phyloP scores from a whole-genome alignment of 1,140 invertebrate species.

The Chironomus striatipennis region DNA sequence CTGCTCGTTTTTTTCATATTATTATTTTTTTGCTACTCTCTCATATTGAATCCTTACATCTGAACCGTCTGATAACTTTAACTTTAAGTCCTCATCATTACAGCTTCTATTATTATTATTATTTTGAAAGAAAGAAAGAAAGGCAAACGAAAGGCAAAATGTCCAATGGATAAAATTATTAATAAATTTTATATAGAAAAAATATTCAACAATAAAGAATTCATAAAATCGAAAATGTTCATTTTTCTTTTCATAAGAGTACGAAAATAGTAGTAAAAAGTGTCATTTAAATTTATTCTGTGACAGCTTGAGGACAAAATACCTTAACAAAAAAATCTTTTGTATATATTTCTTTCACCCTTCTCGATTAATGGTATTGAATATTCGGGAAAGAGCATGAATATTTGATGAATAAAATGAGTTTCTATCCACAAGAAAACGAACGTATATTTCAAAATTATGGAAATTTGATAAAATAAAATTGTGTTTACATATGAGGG shows the following conservation, averaged over 20 bases:
- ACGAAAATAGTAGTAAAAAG: neutral
- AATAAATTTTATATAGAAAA: neutral
- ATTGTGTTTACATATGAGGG: slow-evolving; percentile 12
- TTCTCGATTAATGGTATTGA: slow-evolving; percentile 13
- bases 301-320: slow-evolving; percentile 12
- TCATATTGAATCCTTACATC: neutral
- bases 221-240: neutral
- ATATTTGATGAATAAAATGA: slow-evolving; percentile 15
- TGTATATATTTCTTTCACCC: slow-evolving; percentile 1
- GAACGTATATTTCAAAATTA: slow-evolving; percentile 4
- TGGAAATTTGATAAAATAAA: slow-evolving; percentile 9
- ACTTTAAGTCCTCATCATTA: neutral
- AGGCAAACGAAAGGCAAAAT: neutral
- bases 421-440: neutral
- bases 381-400: slow-evolving; percentile 7
- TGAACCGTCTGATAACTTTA: neutral
- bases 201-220: neutral
- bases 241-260: neutral
- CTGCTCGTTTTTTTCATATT: neutral
- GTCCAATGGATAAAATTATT: slow-evolving; percentile 7
- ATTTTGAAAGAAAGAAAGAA: neutral
- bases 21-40: neutral
- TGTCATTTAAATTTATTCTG: slow-evolving; percentile 14
- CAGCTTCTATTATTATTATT: too few relatives aligned
- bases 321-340: slow-evolving; percentile 9